Conservation (phyloP, 1,140 invertebrate species). For the Radopholus similis region DNA sequence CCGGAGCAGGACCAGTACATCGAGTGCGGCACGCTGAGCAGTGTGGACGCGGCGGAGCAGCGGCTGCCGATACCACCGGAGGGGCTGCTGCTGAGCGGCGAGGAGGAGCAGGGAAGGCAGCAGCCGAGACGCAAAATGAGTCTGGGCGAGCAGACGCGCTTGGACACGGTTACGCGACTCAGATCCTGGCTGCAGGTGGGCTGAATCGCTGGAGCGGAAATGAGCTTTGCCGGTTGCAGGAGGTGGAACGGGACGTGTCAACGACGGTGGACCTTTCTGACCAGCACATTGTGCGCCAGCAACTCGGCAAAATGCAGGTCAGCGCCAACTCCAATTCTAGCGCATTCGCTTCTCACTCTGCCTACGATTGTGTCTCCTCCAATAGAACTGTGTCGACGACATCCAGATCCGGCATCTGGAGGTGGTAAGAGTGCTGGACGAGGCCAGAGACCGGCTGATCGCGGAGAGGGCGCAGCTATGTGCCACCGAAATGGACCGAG, state of each 20-base stretch:
- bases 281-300: constrained; percentile 38
- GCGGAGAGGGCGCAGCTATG: constrained; percentile 41
- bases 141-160: constrained; percentile 32
- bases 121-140: constrained; percentile 25
- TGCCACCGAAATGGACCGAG: constrained; percentile 37
- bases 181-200: constrained; percentile 40
- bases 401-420: constrained; percentile 38
- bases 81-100: too few relatives aligned
- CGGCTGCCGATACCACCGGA: not conserved
- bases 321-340: not conserved
- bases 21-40: constrained; percentile 26
- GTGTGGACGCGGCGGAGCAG: constrained; percentile 11
- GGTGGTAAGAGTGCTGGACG: constrained; percentile 36
- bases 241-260: constrained; percentile 49
- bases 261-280: constrained; percentile 52
- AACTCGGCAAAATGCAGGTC: constrained; percentile 35
- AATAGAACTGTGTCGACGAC: constrained; percentile 43
- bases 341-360: not conserved
- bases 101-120: not conserved
- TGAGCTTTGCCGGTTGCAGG: constrained; percentile 2
- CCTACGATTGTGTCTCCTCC: not conserved
- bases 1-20: not conserved
- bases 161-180: constrained; percentile 49
- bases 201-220: not conserved
- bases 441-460: constrained; percentile 36